These are phyloP conservation scores for Drosophila quinaria DNA, from an alignment of 2,888 invertebrate species.

Conservation along the genomic window DNA sequence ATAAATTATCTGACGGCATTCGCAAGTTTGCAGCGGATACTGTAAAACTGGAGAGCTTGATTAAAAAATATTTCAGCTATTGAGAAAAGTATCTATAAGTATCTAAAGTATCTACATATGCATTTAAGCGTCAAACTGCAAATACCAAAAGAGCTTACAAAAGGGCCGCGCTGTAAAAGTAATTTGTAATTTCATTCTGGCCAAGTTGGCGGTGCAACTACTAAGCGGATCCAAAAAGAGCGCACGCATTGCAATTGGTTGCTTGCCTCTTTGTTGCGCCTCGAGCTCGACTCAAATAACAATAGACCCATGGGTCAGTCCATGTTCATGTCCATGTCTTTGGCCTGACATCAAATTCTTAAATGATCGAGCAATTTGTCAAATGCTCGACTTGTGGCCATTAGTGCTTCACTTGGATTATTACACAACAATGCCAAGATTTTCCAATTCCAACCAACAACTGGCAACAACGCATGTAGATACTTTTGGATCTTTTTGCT, in stretches of 20 bases:
- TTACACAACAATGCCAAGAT: constrained; percentile 52
- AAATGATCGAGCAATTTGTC: constrained; percentile 71
- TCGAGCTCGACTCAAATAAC: constrained; percentile 37
- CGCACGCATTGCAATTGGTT: constrained; percentile 37
- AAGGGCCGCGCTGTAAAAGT: constrained; percentile 53
- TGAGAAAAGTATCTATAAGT: neutral
- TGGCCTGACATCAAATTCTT: constrained; percentile 42
- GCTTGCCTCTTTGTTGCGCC: constrained; percentile 13
- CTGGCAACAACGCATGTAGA: constrained; percentile 1
- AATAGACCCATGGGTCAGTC: constrained; percentile 23
- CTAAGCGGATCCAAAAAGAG: constrained; percentile 48
- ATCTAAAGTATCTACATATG: constrained; percentile 7
- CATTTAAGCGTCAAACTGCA: constrained; percentile 21
- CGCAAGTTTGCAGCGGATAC: constrained; percentile 98
- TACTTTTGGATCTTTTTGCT: constrained; percentile 8
- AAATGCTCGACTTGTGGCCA: constrained; percentile 48
- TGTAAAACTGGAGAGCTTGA: constrained; percentile 91
- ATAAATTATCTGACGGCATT: constrained; percentile 98
- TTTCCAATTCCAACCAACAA: constrained; percentile 4
- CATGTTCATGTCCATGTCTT: constrained; percentile 1
- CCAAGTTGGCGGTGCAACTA: constrained; percentile 25
- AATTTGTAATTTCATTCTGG: constrained; percentile 48
- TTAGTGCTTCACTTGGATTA: constrained; percentile 42
- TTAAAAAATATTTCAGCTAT: constrained; percentile 71
- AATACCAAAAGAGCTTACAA: constrained; percentile 56